These are phyloP conservation scores for Ophion obscuratus DNA, from an alignment of 2,888 invertebrate genomes.

Conservation along the genomic window DNA sequence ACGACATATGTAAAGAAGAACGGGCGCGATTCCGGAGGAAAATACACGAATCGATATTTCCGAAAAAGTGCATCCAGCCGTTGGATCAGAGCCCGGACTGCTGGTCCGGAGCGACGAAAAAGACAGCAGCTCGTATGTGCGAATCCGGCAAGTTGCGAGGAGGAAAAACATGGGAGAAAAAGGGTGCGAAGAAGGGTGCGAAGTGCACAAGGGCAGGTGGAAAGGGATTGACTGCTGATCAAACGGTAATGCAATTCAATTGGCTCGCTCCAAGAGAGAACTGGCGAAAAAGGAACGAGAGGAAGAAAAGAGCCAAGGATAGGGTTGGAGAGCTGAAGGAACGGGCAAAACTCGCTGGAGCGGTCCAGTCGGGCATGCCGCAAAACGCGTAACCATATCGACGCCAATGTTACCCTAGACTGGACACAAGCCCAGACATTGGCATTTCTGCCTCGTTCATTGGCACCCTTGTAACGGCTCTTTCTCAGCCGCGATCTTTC, in stretches of 20 bases:
- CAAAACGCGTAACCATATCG: constrained; percentile 50
- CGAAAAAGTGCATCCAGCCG: background rate
- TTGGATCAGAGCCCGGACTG: too few relatives aligned
- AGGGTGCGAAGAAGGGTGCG: background rate
- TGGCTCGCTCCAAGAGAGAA: constrained; percentile 63
- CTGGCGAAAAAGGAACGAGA: constrained; percentile 31
- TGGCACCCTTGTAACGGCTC: constrained; percentile 5
- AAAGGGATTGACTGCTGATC: constrained; percentile 74
- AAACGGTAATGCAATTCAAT: constrained; percentile 77
- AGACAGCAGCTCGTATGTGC: background rate
- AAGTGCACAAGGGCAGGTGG: constrained; percentile 31
- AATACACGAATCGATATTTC: constrained; percentile 4
- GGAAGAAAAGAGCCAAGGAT: constrained; percentile 14
- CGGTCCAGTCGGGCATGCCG: constrained; percentile 45
- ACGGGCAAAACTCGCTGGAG: constrained; percentile 22
- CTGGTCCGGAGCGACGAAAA: background rate
- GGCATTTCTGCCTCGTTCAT: constrained; percentile 4
- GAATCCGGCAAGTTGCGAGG: background rate
- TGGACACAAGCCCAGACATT: constrained; percentile 17
- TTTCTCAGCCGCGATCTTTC: constrained; percentile 5
- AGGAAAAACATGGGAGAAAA: background rate
- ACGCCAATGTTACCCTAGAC: constrained; percentile 5
- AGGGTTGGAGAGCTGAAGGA: constrained; percentile 25
- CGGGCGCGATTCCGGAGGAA: background rate
- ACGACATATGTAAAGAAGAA: background rate